Base-by-base conservation (phyloP, 2,888 invertebrate species). In the Acleris holmiana region DNA sequence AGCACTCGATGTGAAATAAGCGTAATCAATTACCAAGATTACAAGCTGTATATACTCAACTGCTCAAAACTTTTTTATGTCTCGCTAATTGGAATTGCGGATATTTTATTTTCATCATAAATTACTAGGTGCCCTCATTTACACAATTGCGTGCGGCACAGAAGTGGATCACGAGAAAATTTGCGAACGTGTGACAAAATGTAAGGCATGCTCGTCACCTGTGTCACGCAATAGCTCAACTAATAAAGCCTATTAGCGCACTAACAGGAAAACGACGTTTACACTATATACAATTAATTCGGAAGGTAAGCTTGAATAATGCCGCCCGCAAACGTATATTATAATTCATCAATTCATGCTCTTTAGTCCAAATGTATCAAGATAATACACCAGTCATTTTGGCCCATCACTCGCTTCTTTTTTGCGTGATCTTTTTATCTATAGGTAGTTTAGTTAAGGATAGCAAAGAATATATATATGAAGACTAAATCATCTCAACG, bases 231-330 rank as follows among this genome's bases (percentile, higher is more conserved):
- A 76, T 71, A 59, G 71, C 79, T 84, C 71, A 56, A 70, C 80
- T 85, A 85, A 85, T 79, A 78, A 78, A 77, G 77, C 80, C 76
- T 73, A 84, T 86, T 85, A 85, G 78, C 79, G 57, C 72, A 72
- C 49, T 19, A 44, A 21, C 54, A 54, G 10, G 10, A 2, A 47
- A 19, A 47, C 17, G 18, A 10, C 10, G 47, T 13, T 47, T 47
- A 47, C 18, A 47, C 19, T 5, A 8, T 5, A 8, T 47, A 15
- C n/a, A 0, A 44, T n/a, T 35, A 35, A 35, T 35, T 35, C 35
- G 44, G 44, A 44, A n/a, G 17, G 44, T 17, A 44, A 44, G 44
- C 44, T 17, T 35, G 0, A 35, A 35, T 35, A 13, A 35, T 35
- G 35, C 35, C 35, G 13, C 35, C 13, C 35, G 35, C 0, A 35